A percentile compares a stretch with the other conserved stretches of the same genome.
phyloP scores from a whole-genome alignment of 2,888 invertebrate species.

The Rotaria sp. region DNA sequence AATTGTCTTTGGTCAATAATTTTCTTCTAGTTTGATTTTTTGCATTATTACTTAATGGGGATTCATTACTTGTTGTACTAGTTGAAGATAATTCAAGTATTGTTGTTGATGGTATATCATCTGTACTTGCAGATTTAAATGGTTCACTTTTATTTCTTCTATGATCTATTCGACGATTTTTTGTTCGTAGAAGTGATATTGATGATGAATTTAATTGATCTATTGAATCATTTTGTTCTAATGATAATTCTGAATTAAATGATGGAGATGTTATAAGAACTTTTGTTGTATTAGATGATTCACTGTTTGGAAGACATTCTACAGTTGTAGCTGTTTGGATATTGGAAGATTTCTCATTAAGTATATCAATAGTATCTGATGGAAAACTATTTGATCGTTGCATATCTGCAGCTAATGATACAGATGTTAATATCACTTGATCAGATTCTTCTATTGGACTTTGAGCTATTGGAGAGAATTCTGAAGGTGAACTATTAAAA shows the following conservation, averaged over 20 bases:
- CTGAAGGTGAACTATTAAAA: neutral
- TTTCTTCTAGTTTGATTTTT: neutral
- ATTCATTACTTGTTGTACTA: neutral
- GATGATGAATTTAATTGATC: neutral
- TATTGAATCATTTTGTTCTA: neutral
- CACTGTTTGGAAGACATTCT: neutral
- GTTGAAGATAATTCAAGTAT: neutral
- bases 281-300: neutral
- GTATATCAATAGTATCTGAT: neutral
- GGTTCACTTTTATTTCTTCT: constrained; percentile 25
- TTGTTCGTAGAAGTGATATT: neutral
- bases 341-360: neutral
- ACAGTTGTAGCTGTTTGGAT: neutral
- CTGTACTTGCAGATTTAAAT: neutral
- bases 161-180: neutral
- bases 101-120: neutral
- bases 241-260: neutral
- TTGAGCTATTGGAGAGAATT: neutral
- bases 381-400: neutral
- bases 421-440: neutral
- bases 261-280: neutral
- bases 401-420: neutral
- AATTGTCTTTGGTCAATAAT: neutral
- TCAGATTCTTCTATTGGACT: neutral
- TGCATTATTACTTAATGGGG: too few relatives aligned